Evolutionary conservation across 1,140 invertebrate genomes (phyloP).

Genomic region (Drosophila equinoxialis): DNA sequence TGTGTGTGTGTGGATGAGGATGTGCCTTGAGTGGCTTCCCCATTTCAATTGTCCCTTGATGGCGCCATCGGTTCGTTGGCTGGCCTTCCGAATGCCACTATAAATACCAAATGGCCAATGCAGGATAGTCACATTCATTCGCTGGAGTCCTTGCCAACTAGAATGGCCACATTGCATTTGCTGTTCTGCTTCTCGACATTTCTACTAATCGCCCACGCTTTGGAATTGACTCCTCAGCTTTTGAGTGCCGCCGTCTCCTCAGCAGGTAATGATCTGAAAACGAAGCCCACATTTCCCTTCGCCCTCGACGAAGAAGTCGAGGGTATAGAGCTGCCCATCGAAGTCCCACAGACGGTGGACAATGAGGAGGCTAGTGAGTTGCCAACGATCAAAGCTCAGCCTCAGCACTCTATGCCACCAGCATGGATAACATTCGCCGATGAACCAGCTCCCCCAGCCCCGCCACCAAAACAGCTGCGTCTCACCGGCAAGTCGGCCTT

Average conservation of each 20-base stretch:
- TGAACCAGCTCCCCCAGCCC: slow-evolving; percentile 46
- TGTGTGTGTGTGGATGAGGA: slow-evolving; percentile 20
- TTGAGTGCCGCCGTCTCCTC: slow-evolving; percentile 33
- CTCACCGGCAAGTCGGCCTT: slow-evolving; percentile 43
- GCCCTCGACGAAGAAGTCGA: slow-evolving; percentile 63
- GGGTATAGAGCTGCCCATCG: slow-evolving; percentile 58
- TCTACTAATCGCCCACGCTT: slow-evolving; percentile 59
- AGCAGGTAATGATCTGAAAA: slow-evolving; percentile 48
- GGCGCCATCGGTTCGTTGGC: slow-evolving; percentile 61
- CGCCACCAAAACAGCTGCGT: slow-evolving; percentile 39
- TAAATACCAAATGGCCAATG: slow-evolving; percentile 49
- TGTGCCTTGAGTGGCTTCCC: slow-evolving; percentile 69
- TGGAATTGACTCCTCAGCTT: slow-evolving; percentile 54
- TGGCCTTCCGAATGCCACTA: slow-evolving; percentile 45
- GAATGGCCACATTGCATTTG: slow-evolving; percentile 70
- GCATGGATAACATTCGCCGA: slow-evolving; percentile 63
- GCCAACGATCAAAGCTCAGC: slow-evolving; percentile 7
- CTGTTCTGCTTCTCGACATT: slow-evolving; percentile 66
- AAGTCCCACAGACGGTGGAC: slow-evolving; percentile 53
- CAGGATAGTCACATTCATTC: slow-evolving; percentile 50
- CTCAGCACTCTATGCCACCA: slow-evolving; percentile 55
- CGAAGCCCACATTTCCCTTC: slow-evolving; percentile 56
- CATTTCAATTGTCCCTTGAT: slow-evolving; percentile 56
- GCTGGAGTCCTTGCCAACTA: slow-evolving; percentile 36
- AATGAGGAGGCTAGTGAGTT: neutral